Percentiles rank a stretch among this genome's conserved stretches.
phyloP scores from a whole-genome alignment of 2,797 vertebrate species.

The Sebastes minor region DNA sequence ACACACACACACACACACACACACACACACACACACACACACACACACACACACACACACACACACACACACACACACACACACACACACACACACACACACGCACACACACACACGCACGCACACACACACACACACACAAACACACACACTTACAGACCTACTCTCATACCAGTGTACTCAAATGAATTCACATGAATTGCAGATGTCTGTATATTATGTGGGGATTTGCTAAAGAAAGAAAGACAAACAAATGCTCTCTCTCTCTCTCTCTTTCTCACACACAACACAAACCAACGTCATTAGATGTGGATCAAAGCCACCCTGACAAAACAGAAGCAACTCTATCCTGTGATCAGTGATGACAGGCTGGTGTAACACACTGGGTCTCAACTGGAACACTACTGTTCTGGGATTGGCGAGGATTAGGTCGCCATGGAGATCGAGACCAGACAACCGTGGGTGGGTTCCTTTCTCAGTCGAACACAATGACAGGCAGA shows the following conservation, averaged over 20 bases:
- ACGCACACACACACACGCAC: not conserved
- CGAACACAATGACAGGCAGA: conserved; percentile 53
- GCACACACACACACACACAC: not conserved
- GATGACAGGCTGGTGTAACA: conserved; percentile 60
- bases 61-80: not conserved
- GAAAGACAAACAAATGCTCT: conserved; percentile 35
- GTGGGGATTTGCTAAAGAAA: conserved; percentile 26
- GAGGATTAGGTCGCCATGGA: conserved; percentile 72
- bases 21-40: no score
- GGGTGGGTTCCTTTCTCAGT: conserved; percentile 61
- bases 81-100: not conserved
- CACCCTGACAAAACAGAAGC: conserved; percentile 44
- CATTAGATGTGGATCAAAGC: conserved; percentile 55
- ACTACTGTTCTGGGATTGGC: conserved; percentile 68
- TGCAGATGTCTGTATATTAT: conserved; percentile 3
- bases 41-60: not conserved
- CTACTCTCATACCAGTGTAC: conserved; percentile 13
- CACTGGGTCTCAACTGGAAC: conserved; percentile 56
- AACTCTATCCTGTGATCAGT: conserved; percentile 55
- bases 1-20: no score
- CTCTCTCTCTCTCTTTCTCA: not conserved
- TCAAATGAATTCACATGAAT: conserved; percentile 39
- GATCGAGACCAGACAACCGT: conserved; percentile 69
- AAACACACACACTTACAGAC: not conserved
- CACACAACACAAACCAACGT: not conserved